phyloP scores from a whole-genome alignment of 2,888 invertebrate genomes.

The Tenodera sinensis region DNA sequence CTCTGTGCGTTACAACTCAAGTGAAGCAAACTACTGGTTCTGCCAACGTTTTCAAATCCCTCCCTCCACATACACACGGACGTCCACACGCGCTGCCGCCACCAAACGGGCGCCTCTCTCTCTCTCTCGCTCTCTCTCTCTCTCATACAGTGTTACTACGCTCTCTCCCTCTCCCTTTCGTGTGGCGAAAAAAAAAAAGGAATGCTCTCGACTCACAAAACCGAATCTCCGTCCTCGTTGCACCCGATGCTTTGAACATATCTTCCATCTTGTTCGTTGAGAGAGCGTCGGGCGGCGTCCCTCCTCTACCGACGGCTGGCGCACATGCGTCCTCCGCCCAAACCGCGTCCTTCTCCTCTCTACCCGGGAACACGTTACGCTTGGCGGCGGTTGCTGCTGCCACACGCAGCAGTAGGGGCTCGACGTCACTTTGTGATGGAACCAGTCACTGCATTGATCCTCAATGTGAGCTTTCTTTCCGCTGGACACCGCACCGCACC shows the following conservation, averaged over 20 bases:
- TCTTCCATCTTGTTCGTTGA: neutral
- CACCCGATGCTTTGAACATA: neutral
- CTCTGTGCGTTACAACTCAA: conserved; percentile 27
- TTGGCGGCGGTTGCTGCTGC: neutral
- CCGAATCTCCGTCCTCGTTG: neutral
- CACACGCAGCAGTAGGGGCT: neutral
- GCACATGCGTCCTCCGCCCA: neutral
- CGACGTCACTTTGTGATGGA: neutral
- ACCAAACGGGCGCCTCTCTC: conserved; percentile 6
- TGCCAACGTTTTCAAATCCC: conserved; percentile 8
- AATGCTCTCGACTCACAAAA: neutral
- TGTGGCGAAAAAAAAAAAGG: neutral
- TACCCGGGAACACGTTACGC: neutral
- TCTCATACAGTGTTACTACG: neutral
- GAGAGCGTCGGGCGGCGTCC: neutral
- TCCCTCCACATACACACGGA: neutral
- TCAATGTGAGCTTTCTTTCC: neutral
- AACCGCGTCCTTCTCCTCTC: neutral
- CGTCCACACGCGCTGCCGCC: neutral
- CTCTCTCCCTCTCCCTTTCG: neutral
- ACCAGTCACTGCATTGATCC: neutral
- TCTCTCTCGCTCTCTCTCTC: neutral
- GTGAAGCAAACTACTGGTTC: conserved; percentile 29
- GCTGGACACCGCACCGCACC: neutral
- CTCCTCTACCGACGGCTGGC: neutral